These are phyloP conservation scores for Malthinus seriepunctatus DNA, from an alignment of 2,888 invertebrate genomes.

Conservation along the genomic window DNA sequence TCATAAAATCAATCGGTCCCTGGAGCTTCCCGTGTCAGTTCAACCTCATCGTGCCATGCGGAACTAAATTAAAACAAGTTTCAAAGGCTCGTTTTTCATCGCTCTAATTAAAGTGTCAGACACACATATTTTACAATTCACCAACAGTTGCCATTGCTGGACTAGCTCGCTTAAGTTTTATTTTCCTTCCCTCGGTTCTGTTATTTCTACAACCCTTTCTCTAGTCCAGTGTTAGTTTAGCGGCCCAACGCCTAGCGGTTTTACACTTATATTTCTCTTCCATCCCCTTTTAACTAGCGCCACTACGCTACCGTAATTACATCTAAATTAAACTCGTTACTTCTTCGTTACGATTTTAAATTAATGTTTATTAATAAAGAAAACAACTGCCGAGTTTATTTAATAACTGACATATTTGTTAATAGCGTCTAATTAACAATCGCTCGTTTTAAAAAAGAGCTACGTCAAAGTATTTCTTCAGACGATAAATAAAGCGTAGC, in stretches of 20 bases:
- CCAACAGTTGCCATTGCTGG: conserved; percentile 38
- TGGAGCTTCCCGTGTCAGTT: conserved; percentile 20
- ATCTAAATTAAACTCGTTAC: conserved; percentile 31
- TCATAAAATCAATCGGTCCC: conserved; percentile 32
- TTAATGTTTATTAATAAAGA: conserved; percentile 25
- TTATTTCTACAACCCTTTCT: conserved; percentile 37
- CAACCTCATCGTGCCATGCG: conserved; percentile 36
- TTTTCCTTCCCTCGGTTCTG: conserved; percentile 32
- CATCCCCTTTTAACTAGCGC: conserved; percentile 15
- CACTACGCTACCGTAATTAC: conserved; percentile 33
- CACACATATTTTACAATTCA: conserved; percentile 50
- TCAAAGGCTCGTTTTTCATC: conserved; percentile 52
- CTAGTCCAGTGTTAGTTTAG: conserved; percentile 33
- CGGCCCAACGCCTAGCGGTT: conserved; percentile 27
- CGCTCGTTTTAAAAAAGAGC: conserved; percentile 27
- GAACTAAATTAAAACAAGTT: conserved; percentile 51
- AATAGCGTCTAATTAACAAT: conserved; percentile 37
- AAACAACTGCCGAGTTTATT: conserved; percentile 12
- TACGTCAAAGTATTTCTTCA: conserved; percentile 26
- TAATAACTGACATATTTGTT: conserved; percentile 18
- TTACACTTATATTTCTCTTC: conserved; percentile 23
- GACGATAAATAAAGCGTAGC: conserved; percentile 30
- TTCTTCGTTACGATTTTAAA: conserved; percentile 29
- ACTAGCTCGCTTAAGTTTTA: conserved; percentile 30
- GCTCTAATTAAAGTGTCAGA: conserved; percentile 52